Percentiles rank a stretch among this genome's conserved stretches.
Evolutionary conservation across 1,140 invertebrate genomes (phyloP).

Genomic region (Acyrthosiphon pisum): DNA sequence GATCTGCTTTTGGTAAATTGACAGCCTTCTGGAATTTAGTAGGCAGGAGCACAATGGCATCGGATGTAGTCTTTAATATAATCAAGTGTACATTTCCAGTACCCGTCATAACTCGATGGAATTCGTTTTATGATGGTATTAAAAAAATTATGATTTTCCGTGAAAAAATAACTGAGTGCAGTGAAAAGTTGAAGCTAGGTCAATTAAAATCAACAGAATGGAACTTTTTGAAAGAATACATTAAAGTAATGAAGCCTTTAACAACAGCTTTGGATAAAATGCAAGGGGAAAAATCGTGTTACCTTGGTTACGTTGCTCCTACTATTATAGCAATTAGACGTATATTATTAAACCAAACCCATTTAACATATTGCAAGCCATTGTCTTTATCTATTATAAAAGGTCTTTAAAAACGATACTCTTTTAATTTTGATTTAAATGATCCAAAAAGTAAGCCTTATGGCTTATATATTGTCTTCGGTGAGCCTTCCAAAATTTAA

Average conservation of each 20-base stretch:
- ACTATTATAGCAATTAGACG: too few relatives aligned
- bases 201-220: background rate
- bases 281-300: background rate
- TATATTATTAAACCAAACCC: too few relatives aligned
- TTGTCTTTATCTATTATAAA: background rate
- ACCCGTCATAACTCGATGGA: too few relatives aligned
- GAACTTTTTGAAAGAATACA: conserved; percentile 6
- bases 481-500: background rate
- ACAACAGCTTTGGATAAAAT: background rate
- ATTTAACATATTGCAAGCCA: too few relatives aligned
- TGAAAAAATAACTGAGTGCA: background rate
- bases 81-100: too few relatives aligned
- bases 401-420: background rate
- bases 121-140: background rate
- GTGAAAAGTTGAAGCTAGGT: background rate
- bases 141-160: background rate
- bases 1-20: too few relatives aligned
- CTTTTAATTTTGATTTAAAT: conserved; percentile 11
- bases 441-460: background rate
- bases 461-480: background rate
- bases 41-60: too few relatives aligned
- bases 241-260: background rate
- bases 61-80: too few relatives aligned
- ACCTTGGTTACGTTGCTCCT: too few relatives aligned
- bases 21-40: too few relatives aligned